A percentile compares a stretch with the other conserved stretches of the same genome.
Evolutionary conservation across 2,888 invertebrate genomes (phyloP).

Genomic region (Aleiodes testaceus): DNA sequence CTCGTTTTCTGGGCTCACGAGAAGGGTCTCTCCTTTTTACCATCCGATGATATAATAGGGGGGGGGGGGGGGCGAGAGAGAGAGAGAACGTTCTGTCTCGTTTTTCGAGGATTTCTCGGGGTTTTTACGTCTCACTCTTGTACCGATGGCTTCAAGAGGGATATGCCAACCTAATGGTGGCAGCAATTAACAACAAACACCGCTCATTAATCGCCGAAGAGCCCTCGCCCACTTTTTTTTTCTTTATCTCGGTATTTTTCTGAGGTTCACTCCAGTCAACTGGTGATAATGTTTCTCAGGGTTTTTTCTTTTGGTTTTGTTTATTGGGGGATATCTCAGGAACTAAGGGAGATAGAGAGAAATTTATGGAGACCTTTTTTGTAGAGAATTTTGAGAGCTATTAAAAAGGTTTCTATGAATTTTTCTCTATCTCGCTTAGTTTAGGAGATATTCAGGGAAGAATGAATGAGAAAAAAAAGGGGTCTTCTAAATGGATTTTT

Average conservation of each 20-base stretch:
- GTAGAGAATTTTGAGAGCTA: no score
- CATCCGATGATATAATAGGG: constrained; percentile 28
- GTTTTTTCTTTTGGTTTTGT: not conserved
- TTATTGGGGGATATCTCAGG: no score
- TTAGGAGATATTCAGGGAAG: no score
- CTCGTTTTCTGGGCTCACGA: constrained; percentile 62
- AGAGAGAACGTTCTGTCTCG: no score
- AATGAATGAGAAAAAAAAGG: no score
- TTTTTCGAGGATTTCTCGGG: no score
- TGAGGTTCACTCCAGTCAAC: not conserved
- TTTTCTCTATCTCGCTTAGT: no score
- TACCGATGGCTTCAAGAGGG: constrained; percentile 41
- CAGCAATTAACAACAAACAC: constrained; percentile 74
- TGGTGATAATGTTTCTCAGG: constrained; percentile 24
- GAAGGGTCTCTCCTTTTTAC: constrained; percentile 45
- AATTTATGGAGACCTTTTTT: no score
- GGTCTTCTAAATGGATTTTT: no score
- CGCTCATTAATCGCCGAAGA: constrained; percentile 72
- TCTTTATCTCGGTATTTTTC: constrained; percentile 12
- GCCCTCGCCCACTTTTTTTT: constrained; percentile 40
- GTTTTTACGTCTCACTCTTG: not conserved
- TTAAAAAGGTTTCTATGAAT: no score
- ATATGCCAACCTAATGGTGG: constrained; percentile 72
- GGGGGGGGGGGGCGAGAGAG: constrained; percentile 33
- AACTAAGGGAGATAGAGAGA: no score